Evolutionary conservation across 1,140 invertebrate species (phyloP).

Genomic region (Yoshiicerus persimilis): DNA sequence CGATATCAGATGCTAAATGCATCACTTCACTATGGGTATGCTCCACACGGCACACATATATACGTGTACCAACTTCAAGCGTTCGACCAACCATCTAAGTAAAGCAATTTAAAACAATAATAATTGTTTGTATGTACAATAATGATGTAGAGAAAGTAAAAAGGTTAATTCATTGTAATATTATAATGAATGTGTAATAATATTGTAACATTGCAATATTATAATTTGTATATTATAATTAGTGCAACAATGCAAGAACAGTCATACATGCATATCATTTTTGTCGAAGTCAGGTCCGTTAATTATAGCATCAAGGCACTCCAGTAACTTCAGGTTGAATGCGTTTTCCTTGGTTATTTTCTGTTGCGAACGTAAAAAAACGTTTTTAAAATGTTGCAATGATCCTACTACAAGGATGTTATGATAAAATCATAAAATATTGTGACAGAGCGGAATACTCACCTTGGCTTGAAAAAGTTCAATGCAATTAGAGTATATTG

Average conservation of each 20-base stretch:
- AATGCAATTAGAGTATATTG: conserved; percentile 22
- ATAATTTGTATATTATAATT: no score
- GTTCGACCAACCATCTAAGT: conserved; percentile 29
- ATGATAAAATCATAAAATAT: no score
- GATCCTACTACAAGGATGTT: no score
- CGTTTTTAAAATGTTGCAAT: no score
- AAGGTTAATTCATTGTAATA: no score
- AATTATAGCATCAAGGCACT: conserved; percentile 36
- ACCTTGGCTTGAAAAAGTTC: conserved; percentile 19
- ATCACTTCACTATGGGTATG: conserved; percentile 36
- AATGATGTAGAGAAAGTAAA: background rate
- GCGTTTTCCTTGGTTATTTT: conserved; percentile 41
- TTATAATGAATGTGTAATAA: background rate
- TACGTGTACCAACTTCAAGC: conserved; percentile 43
- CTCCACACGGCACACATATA: conserved; percentile 47
- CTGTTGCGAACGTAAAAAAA: background rate
- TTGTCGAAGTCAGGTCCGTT: conserved; percentile 32
- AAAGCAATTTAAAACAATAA: background rate
- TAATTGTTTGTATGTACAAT: background rate
- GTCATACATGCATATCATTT: conserved; percentile 21
- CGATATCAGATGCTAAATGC: conserved; percentile 32
- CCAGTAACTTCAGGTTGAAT: conserved; percentile 36
- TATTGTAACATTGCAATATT: no score
- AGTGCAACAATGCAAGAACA: no score
- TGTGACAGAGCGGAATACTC: background rate